Base-by-base conservation (phyloP, 2,888 invertebrate genomes). In the Chymomyza amoena region DNA sequence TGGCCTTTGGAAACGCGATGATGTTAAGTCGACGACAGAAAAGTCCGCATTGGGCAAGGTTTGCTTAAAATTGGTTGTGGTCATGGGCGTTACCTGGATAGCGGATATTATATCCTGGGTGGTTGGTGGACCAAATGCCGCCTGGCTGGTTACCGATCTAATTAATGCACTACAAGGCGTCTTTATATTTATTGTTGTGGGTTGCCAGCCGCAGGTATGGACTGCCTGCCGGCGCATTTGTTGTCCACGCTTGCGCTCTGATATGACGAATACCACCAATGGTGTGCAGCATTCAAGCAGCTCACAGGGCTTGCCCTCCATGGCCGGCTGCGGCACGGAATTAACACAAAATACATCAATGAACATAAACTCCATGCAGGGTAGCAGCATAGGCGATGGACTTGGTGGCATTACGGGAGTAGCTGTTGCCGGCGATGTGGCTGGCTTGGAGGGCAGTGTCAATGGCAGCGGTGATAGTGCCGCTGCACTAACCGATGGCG, bases 111-210 rank as follows among this genome's bases (percentile, higher is more conserved):
- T 97, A 73, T 97, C 96, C 62, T 97, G 96, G 96, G 93, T 95
- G 76, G 95, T 95, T 73, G 96, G 96, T 78, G 96, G 96, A 6
- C 96, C 96, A 0, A 93, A 95, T 54, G 95, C 95, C 90, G 92
- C 95, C 82, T 97, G 97, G 96, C 96, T 96, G 92, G 93, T 96
- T 77, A 96, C 96, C 65, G 97, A 97, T 92, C 91, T 97, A 89
- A 94, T 97, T 87, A 97, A 97, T 92, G 96, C 96, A 77, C 93
- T 96, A 81, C 97, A 97, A 92, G 97, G 97, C 78, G 95, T 97
- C 66, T 95, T 97, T 91, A 97, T 97, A 88, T 97, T 97, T 92
- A 94, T 96, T 88, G 97, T 97, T 78, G 96, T 97, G 80, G 97
- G 96, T 64, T 96, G 96, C 91, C 97, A 97, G 93, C 97, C 96